Evolutionary conservation across 2,113 vertebrate species (phyloP).

Genomic region (Nematolebias whitei): DNA sequence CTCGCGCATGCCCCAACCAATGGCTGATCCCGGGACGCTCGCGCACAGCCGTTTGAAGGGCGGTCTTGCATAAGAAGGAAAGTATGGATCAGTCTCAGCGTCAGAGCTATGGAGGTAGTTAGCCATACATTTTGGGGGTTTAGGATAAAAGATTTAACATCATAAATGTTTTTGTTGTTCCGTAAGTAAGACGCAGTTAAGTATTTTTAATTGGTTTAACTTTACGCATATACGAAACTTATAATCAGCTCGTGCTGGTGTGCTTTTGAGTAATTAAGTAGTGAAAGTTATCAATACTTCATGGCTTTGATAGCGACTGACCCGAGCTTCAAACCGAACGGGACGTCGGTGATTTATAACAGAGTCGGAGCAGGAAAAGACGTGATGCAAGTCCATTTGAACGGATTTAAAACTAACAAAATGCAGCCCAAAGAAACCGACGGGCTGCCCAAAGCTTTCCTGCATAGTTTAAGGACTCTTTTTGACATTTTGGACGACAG

Average conservation of each 20-base stretch:
- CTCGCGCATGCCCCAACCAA: constrained; percentile 68
- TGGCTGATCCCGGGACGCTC: constrained; percentile 37
- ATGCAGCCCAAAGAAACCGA: constrained; percentile 74
- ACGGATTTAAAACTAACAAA: constrained; percentile 23
- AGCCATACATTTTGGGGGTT: too few species aligned
- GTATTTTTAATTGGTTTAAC: neutral
- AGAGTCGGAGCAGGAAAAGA: constrained; percentile 56
- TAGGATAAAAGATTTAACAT: too few species aligned
- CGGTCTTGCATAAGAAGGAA: constrained; percentile 66
- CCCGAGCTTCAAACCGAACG: constrained; percentile 61
- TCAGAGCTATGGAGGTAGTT: too few species aligned
- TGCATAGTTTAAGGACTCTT: constrained; percentile 91
- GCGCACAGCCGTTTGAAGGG: constrained; percentile 67
- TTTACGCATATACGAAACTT: too few species aligned
- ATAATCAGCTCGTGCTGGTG: neutral
- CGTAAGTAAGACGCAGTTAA: neutral
- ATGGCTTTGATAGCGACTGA: constrained; percentile 79
- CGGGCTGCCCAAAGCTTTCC: constrained; percentile 88
- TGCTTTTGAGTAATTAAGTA: constrained; percentile 22
- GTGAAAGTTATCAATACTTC: constrained; percentile 5
- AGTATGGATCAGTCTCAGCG: constrained; percentile 61
- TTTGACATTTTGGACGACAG: constrained; percentile 94
- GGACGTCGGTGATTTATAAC: constrained; percentile 45
- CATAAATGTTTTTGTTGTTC: neutral
- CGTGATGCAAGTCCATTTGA: constrained; percentile 12